Evolutionary conservation across 2,797 vertebrate species (phyloP).

Genomic region (Sebastolobus altivelis): DNA sequence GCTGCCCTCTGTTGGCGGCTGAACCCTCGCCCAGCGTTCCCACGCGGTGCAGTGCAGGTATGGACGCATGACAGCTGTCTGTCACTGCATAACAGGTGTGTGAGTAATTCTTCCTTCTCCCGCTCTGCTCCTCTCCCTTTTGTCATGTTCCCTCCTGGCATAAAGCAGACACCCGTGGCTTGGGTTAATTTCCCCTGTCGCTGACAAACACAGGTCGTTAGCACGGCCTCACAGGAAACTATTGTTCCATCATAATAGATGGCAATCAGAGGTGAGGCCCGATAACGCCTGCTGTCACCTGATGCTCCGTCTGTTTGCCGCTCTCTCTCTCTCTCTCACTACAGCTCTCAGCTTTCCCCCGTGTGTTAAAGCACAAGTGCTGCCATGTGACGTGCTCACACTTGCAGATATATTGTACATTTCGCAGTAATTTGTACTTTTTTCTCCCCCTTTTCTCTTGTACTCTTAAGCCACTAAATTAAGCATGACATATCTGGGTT

Average conservation of each 20-base stretch:
- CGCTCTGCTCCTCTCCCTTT: slow-evolving; percentile 50
- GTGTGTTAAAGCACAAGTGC: slow-evolving; percentile 14
- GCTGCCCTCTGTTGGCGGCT: slow-evolving; percentile 83
- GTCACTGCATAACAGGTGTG: slow-evolving; percentile 76
- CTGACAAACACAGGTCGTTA: slow-evolving; percentile 80
- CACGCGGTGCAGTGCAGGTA: slow-evolving; percentile 47
- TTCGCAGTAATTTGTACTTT: slow-evolving; percentile 67
- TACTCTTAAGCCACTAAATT: slow-evolving; percentile 81
- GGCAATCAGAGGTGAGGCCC: slow-evolving; percentile 93
- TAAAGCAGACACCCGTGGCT: slow-evolving; percentile 56
- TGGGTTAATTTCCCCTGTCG: slow-evolving; percentile 83
- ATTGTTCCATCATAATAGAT: slow-evolving; percentile 87
- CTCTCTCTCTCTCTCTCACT: slow-evolving; percentile 18
- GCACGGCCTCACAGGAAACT: slow-evolving; percentile 75
- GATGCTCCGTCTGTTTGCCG: slow-evolving; percentile 70
- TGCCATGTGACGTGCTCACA: slow-evolving; percentile 29
- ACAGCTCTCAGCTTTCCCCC: slow-evolving; percentile 20
- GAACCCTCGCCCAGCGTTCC: slow-evolving; percentile 18
- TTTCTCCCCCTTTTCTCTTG: slow-evolving; percentile 54
- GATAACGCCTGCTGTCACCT: slow-evolving; percentile 82
- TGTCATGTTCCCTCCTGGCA: slow-evolving; percentile 66
- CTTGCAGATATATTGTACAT: slow-evolving; percentile 58
- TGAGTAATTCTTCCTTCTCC: slow-evolving; percentile 61
- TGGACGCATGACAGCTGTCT: slow-evolving; percentile 77
- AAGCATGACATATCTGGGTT: slow-evolving; percentile 85